Percentiles rank a stretch among this genome's conserved stretches.
phyloP scores from a whole-genome alignment of 1,140 invertebrate genomes.

The Drosophila parvula region DNA sequence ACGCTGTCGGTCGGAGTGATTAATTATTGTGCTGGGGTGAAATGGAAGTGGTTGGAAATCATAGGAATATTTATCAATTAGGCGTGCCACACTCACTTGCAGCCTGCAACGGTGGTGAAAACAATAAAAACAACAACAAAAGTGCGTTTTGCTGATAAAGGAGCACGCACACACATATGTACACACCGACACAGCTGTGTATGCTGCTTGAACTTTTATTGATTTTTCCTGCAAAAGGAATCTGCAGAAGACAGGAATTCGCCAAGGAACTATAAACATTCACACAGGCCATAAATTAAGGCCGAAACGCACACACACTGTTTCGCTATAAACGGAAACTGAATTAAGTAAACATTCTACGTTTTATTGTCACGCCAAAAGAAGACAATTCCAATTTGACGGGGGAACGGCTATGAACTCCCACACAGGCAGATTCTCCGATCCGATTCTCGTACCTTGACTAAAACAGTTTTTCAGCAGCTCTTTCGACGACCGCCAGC shows the following conservation, averaged over 20 bases:
- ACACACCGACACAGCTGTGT: conserved; percentile 18
- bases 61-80: conserved; percentile 68
- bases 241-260: conserved; percentile 29
- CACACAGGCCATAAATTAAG: conserved; percentile 19
- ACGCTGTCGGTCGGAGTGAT: conserved; percentile 55
- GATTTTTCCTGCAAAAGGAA: conserved; percentile 79
- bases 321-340: conserved; percentile 11
- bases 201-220: conserved; percentile 72
- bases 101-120: conserved; percentile 32
- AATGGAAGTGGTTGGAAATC: conserved; percentile 56
- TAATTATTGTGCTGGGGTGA: conserved; percentile 66
- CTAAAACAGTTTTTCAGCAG: conserved; percentile 54
- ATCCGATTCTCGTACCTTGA: conserved; percentile 53
- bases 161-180: conserved; percentile 38
- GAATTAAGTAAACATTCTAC: conserved; percentile 45
- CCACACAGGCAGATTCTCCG: conserved; percentile 61
- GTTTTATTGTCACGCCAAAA: conserved; percentile 53
- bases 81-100: conserved; percentile 68
- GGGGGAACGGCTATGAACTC: conserved; percentile 43
- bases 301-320: background rate
- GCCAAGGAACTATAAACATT: conserved; percentile 9
- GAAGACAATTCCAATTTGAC: conserved; percentile 60
- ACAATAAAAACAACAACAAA: conserved; percentile 25
- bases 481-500: conserved; percentile 33
- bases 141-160: conserved; percentile 62